Base-by-base conservation (phyloP, 2,888 invertebrate genomes). In the Galerucella nymphaeae region DNA sequence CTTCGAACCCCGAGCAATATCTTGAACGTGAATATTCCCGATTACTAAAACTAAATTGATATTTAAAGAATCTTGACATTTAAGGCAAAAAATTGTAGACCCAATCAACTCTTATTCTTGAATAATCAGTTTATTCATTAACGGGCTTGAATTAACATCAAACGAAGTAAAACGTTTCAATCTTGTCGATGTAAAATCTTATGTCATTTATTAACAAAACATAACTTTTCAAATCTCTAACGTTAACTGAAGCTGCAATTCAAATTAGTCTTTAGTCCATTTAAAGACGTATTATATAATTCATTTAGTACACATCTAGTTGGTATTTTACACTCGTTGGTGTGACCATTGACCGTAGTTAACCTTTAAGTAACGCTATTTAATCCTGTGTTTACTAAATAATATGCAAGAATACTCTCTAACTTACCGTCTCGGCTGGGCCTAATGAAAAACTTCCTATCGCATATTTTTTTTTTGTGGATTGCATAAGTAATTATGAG, bases 281-380 rank as follows among this genome's bases (percentile, higher is more conserved):
- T 75, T 71, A 62, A 73, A 70, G 45, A 64, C 58, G 48, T 62
- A 50, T 72, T 64, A 70, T 73, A 71, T 71, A 74, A 72, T 70
- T 68, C 65, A 76, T 72, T 76, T 70, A 71, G 57, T 59, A 72
- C 71, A 71, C 69, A 30, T 55, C 73, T 74, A 73, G 73, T 77
- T 72, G 72, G 68, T 75, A 75, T 78, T 78, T 78, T 72, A 78
- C 78, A 78, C 75, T 75, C 75, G 77, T 75, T 76, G 75, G 75
- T 79, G 77, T 80, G 79, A 77, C 78, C 77, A 78, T 77, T 80
- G 80, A 80, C 80, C 80, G 80, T 79, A 76, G 79, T 80, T 80
- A 80, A 80, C 80, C 80, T 80, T 75, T 71, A 75, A 70, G 76
- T 74, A 78, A 77, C 76, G 75, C 76, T 76, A 75, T 72, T 78